Base-by-base conservation (phyloP, 2,888 invertebrate genomes). In the Brachyopa scutellaris region DNA sequence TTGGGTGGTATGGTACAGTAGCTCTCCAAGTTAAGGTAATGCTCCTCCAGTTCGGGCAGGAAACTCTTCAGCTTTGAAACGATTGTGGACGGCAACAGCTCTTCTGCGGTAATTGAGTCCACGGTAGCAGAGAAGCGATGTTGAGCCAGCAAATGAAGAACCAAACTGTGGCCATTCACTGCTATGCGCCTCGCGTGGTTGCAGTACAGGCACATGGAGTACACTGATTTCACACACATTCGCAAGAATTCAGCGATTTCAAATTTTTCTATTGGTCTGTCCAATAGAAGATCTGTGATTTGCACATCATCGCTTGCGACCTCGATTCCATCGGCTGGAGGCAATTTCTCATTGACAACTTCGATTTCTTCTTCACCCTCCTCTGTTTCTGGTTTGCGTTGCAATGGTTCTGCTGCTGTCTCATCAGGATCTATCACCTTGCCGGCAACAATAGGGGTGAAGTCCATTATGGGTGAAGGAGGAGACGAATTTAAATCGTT, bases 181-280 rank as follows among this genome's bases (percentile, higher is more conserved):
- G 96, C 95, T 85, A 97, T 96, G 86, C 95, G 95, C 15, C 95
- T 92, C 0, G 95, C 96, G 91, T 97, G 96, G 88, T 96, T 96
- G 87, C 97, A 97, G 88, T 96, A 97, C 67, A 96, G 93, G 88
- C 97, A 97, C 78, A 92, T 92, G 5, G 93, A 91, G 86, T 94
- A 93, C 0, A 95, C 95, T 9, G 93, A 92, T 84, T 92, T 91
- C 57, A 96, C 91, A 89, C 96, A 96, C 84, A 94, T 94, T 87
- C 95, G 95, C 29, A 96, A 88, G 78, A 96, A 91, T 78, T 94
- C 92, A 86, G 94, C 93, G 42, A 95, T 91, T 73, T 94, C 93
- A 89, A 95, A 94, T 88, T 93, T 94, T 87, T 96, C 96, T 84
- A 96, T 88, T 11, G 95, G 94, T 79, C 93, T 94, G 86, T 96